Evolutionary conservation across 1,140 invertebrate genomes (phyloP).

Genomic region (Hyposmocoma kahamanoa): DNA sequence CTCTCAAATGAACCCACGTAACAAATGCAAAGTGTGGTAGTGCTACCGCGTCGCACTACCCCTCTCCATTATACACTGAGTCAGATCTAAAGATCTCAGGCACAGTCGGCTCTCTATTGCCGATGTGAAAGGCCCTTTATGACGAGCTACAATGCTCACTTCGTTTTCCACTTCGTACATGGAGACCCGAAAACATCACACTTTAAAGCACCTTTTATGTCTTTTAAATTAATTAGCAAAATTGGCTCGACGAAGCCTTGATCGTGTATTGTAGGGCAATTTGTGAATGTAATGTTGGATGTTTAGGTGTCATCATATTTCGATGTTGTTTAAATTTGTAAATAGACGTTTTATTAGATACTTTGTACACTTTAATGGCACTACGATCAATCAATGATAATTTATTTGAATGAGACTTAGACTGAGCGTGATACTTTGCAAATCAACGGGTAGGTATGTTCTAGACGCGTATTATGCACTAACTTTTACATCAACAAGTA

Average conservation of each 20-base stretch:
- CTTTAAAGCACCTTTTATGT: neutral
- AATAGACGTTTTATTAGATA: too few species aligned
- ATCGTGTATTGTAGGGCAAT: constrained; percentile 7
- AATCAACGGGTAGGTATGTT: constrained; percentile 15
- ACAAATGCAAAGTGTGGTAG: constrained; percentile 92
- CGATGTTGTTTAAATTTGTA: constrained; percentile 32
- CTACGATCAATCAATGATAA: too few species aligned
- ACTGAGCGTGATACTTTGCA: constrained; percentile 22
- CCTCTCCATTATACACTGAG: neutral
- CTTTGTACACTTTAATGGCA: too few species aligned
- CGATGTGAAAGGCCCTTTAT: neutral
- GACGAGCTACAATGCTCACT: neutral
- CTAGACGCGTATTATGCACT: too few species aligned
- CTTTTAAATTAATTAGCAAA: neutral
- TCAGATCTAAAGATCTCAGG: too few species aligned
- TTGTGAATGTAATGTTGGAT: constrained; percentile 17
- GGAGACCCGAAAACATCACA: too few species aligned
- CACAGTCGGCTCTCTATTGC: neutral
- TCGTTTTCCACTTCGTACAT: neutral
- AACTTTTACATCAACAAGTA: too few species aligned
- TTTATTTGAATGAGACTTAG: constrained; percentile 22
- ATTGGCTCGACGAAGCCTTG: neutral
- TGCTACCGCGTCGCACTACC: neutral
- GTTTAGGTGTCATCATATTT: constrained; percentile 23
- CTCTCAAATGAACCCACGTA: constrained; percentile 89